Conservation (phyloP, 2,888 invertebrate genomes). For the Phengaris arion region DNA sequence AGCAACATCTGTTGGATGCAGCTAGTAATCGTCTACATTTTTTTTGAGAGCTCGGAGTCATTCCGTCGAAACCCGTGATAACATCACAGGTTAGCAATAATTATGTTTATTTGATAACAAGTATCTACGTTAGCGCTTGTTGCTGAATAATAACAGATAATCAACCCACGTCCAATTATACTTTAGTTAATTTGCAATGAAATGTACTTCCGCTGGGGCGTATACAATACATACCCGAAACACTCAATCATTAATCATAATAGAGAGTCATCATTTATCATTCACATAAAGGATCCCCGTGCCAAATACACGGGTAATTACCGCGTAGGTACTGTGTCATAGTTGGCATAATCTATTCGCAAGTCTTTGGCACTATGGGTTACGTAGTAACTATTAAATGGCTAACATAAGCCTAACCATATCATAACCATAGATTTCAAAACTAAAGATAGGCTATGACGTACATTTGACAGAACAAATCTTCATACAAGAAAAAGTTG, state of each 20-base stretch:
- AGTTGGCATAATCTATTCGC: neutral
- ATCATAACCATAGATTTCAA: too few relatives aligned
- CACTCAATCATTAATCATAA: conserved; percentile 29
- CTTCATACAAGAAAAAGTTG: too few relatives aligned
- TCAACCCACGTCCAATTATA: neutral
- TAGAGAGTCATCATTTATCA: conserved; percentile 25
- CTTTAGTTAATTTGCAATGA: neutral
- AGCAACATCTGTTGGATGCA: too few relatives aligned
- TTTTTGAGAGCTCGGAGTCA: too few relatives aligned
- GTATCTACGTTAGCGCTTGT: neutral
- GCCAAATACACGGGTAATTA: conserved; percentile 23
- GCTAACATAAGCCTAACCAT: too few relatives aligned
- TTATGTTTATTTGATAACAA: neutral
- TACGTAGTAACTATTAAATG: too few relatives aligned
- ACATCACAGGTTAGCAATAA: neutral
- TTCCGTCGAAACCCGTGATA: too few relatives aligned
- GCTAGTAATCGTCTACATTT: too few relatives aligned
- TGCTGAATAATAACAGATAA: neutral
- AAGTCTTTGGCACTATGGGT: neutral
- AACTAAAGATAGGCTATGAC: too few relatives aligned
- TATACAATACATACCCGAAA: conserved; percentile 2
- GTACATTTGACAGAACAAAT: too few relatives aligned
- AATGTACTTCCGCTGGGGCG: neutral
- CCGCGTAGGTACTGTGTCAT: neutral
- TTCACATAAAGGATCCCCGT: conserved; percentile 22